Percentiles rank a stretch among this genome's conserved stretches.
These are phyloP conservation scores for Zaprionus bogoriensis DNA, from an alignment of 2,888 invertebrate species.

Conservation along the genomic window DNA sequence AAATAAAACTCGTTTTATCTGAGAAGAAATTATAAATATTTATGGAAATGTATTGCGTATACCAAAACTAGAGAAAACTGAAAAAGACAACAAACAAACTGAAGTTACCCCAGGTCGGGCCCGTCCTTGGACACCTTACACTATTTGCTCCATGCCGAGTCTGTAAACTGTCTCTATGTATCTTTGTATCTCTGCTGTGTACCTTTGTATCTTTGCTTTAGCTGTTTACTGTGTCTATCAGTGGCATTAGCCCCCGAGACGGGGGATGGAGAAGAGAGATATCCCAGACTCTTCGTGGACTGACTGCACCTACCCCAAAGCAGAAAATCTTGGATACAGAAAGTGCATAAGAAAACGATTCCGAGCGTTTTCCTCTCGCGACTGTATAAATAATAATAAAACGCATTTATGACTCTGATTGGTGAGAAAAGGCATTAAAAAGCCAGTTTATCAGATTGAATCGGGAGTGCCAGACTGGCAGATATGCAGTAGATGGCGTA, in stretches of 20 bases:
- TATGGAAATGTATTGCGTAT: slow-evolving; percentile 55
- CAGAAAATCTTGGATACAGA: slow-evolving; percentile 49
- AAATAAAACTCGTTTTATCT: slow-evolving; percentile 62
- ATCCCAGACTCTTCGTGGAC: not conserved
- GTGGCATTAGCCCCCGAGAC: slow-evolving; percentile 30
- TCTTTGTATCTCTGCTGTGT: slow-evolving; percentile 30
- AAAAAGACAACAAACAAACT: slow-evolving; percentile 42
- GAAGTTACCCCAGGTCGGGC: slow-evolving; percentile 42
- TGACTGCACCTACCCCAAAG: slow-evolving; percentile 48
- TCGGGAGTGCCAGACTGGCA: not conserved
- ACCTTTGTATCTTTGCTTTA: slow-evolving; percentile 25
- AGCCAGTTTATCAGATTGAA: slow-evolving; percentile 18
- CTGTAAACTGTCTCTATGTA: slow-evolving; percentile 18
- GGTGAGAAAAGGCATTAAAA: slow-evolving; percentile 44
- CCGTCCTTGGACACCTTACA: slow-evolving; percentile 3
- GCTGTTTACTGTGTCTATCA: slow-evolving; percentile 48
- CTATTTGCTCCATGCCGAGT: slow-evolving; percentile 27
- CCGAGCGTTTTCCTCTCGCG: slow-evolving; percentile 22
- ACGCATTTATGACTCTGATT: slow-evolving; percentile 72
- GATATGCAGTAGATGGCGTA: not conserved
- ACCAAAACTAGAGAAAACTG: slow-evolving; percentile 13
- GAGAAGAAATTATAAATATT: slow-evolving; percentile 59
- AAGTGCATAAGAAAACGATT: slow-evolving; percentile 38
- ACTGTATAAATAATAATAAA: slow-evolving; percentile 67
- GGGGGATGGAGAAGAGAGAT: not conserved